Percentiles rank a stretch among this genome's conserved stretches.
These are phyloP conservation scores for Seladonia tumulorum DNA, from an alignment of 2,888 invertebrate genomes.

Conservation along the genomic window DNA sequence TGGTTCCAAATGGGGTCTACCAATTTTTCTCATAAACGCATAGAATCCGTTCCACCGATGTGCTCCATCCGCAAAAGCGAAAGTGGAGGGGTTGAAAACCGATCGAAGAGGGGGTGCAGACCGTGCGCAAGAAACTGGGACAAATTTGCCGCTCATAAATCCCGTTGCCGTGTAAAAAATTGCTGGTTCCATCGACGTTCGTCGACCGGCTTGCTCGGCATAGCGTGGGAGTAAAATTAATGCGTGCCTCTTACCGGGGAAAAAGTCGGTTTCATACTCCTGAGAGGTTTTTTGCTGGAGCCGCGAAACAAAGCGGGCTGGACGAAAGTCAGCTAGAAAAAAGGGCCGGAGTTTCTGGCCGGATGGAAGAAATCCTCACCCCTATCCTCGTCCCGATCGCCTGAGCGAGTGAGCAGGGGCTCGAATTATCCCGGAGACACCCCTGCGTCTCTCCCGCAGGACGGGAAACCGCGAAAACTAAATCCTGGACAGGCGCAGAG, in stretches of 20 bases:
- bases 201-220: not conserved
- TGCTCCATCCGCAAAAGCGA: not conserved
- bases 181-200: slow-evolving; percentile 30
- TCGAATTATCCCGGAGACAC: slow-evolving; percentile 52
- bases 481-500: slow-evolving; percentile 35
- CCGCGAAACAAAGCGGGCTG: slow-evolving; percentile 35
- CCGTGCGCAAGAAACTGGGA: not conserved
- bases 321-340: not conserved
- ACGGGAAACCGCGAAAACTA: slow-evolving; percentile 46
- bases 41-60: too few species aligned
- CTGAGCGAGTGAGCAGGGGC: slow-evolving; percentile 19
- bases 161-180: slow-evolving; percentile 16
- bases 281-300: slow-evolving; percentile 56
- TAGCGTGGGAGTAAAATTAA: slow-evolving; percentile 39
- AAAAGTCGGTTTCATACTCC: slow-evolving; percentile 55
- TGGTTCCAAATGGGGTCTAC: too few species aligned
- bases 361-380: slow-evolving; percentile 13
- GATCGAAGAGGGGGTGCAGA: not conserved
- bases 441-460: not conserved
- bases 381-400: slow-evolving; percentile 35
- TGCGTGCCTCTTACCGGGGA: slow-evolving; percentile 32
- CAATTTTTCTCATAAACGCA: too few species aligned
- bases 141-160: slow-evolving; percentile 34
- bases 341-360: not conserved
- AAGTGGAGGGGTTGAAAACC: too few species aligned